Evolutionary conservation across 2,113 vertebrate species (phyloP).

Genomic region (Podarcis muralis): DNA sequence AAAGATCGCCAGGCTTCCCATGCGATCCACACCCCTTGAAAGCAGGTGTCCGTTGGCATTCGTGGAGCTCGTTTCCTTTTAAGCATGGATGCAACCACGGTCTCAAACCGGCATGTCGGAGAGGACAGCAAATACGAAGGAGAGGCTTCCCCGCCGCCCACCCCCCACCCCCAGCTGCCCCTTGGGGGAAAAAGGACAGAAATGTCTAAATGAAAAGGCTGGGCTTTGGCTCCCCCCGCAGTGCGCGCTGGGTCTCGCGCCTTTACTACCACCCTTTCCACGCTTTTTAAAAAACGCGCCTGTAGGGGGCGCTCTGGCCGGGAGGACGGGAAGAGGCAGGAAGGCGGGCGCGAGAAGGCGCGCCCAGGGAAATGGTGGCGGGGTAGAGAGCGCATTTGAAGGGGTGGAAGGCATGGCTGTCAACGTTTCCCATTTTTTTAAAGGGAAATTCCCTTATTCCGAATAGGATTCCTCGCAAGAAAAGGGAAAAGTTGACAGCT

Average conservation of each 20-base stretch:
- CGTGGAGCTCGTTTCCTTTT: background rate
- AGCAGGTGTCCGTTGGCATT: background rate
- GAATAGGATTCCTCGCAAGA: no score
- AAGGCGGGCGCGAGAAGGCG: no score
- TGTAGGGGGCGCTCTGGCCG: background rate
- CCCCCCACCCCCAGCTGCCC: no score
- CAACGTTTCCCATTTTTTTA: no score
- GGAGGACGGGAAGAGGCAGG: background rate
- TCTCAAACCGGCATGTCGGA: background rate
- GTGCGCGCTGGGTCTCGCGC: background rate
- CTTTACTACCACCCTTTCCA: background rate
- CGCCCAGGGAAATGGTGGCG: background rate
- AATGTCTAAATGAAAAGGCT: no score
- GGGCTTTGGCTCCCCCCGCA: background rate
- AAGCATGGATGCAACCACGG: background rate
- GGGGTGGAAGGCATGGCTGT: no score
- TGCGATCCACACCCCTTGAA: no score
- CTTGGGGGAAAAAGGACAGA: background rate
- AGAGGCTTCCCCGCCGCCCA: background rate
- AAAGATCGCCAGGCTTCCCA: background rate
- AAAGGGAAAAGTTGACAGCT: no score
- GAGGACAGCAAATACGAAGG: no score
- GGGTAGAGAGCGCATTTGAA: background rate
- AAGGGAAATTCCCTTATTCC: no score
- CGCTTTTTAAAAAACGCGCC: background rate